Percentiles rank a stretch among this genome's conserved stretches.
These are phyloP conservation scores for Sinopyrophorus schimmeli DNA, from an alignment of 2,888 invertebrate species.

Conservation along the genomic window DNA sequence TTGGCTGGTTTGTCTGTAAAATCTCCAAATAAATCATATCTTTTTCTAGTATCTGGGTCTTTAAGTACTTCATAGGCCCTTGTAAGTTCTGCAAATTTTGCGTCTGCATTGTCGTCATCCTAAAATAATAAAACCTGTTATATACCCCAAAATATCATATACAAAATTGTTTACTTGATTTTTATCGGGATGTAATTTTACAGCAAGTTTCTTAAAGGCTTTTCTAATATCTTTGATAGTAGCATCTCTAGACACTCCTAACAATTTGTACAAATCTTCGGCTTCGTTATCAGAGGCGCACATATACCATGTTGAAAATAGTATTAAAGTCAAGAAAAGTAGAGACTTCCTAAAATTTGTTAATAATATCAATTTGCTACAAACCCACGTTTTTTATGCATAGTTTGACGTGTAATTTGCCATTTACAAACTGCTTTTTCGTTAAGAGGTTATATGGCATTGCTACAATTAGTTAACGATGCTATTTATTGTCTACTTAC, in stretches of 20 bases:
- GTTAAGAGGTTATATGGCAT: too few species aligned
- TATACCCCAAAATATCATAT: slow-evolving; percentile 3
- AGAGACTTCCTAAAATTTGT: slow-evolving; percentile 14
- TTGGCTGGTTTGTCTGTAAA: slow-evolving; percentile 63
- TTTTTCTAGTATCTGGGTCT: slow-evolving; percentile 76
- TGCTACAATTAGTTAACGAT: too few species aligned
- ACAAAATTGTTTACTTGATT: slow-evolving; percentile 52
- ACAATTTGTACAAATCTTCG: slow-evolving; percentile 49
- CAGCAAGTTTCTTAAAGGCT: slow-evolving; percentile 73
- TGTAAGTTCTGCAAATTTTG: slow-evolving; percentile 76
- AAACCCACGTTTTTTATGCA: too few species aligned
- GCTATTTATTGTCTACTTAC: too few species aligned
- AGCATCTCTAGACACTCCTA: slow-evolving; percentile 64
- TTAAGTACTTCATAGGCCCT: slow-evolving; percentile 86
- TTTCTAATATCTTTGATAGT: slow-evolving; percentile 69
- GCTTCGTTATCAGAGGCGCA: slow-evolving; percentile 14
- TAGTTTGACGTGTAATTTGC: too few species aligned
- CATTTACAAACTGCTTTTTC: too few species aligned
- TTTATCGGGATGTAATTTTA: slow-evolving; percentile 75
- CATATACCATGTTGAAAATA: slow-evolving; percentile 4
- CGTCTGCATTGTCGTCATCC: slow-evolving; percentile 75
- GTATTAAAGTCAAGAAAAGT: slow-evolving; percentile 3
- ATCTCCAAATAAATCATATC: slow-evolving; percentile 80
- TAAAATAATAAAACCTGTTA: slow-evolving; percentile 49
- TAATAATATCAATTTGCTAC: too few species aligned